A percentile compares a stretch with the other conserved stretches of the same genome.
These are phyloP conservation scores for Cheirogaleus major DNA, from an alignment of 2,797 vertebrate species.

Conservation along the genomic window DNA sequence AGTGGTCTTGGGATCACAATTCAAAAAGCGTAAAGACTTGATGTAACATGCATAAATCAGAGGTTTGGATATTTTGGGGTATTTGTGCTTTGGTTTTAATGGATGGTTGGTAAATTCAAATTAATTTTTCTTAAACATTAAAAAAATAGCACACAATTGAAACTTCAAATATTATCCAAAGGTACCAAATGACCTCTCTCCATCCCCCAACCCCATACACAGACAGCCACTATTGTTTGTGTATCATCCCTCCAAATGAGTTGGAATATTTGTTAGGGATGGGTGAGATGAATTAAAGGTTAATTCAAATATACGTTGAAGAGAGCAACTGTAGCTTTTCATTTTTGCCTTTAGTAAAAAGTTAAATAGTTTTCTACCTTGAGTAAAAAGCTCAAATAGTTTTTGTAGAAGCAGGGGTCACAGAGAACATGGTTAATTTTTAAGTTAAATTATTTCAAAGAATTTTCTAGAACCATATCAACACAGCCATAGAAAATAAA, in stretches of 20 bases:
- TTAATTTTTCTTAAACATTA: not conserved
- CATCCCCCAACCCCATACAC: too few relatives aligned
- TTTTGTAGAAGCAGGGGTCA: not conserved
- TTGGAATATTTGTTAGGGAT: not conserved
- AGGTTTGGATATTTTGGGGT: not conserved
- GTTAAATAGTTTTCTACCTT: not conserved
- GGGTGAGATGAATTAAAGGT: not conserved
- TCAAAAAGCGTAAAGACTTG: not conserved
- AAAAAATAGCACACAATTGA: not conserved
- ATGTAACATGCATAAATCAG: not conserved
- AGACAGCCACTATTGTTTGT: not conserved
- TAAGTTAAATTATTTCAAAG: not conserved
- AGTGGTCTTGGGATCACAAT: not conserved
- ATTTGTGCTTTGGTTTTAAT: not conserved
- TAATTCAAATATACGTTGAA: not conserved
- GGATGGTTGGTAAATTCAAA: not conserved
- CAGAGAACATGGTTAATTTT: not conserved
- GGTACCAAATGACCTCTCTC: not conserved
- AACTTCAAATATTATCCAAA: not conserved
- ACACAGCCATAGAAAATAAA: not conserved
- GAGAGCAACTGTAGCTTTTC: not conserved
- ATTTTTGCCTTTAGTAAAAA: not conserved
- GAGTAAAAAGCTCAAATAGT: not conserved
- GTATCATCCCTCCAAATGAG: not conserved
- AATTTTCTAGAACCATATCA: not conserved